These are phyloP conservation scores for Drosophila barbarae DNA, from an alignment of 2,888 invertebrate genomes.

Conservation along the genomic window DNA sequence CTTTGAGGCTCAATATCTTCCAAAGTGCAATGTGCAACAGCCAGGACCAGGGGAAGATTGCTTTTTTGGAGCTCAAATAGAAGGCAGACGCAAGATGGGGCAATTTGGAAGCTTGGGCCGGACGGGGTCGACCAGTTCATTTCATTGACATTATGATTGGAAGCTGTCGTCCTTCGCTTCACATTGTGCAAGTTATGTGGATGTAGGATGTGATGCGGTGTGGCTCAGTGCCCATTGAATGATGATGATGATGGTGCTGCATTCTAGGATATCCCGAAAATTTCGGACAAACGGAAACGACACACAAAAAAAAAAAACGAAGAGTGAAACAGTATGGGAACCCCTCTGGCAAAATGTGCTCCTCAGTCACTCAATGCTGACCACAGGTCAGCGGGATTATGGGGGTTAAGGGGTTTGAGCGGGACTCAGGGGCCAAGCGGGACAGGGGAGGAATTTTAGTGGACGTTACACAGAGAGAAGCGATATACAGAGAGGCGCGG, in stretches of 20 bases:
- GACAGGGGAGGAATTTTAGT: not conserved
- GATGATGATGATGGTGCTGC: slow-evolving; percentile 12
- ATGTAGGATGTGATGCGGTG: slow-evolving; percentile 5
- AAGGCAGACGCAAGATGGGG: not conserved
- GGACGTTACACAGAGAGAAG: slow-evolving; percentile 19
- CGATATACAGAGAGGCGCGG: slow-evolving; percentile 18
- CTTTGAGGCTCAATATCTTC: not conserved
- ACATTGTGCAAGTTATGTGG: slow-evolving; percentile 34
- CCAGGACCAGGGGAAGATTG: slow-evolving; percentile 1
- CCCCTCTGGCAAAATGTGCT: slow-evolving; percentile 13
- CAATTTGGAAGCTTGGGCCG: not conserved
- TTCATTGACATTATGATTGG: slow-evolving; percentile 67
- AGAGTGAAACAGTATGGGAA: not conserved
- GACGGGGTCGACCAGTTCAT: slow-evolving; percentile 24
- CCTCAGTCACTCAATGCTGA: slow-evolving; percentile 34
- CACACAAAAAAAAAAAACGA: slow-evolving; percentile 12
- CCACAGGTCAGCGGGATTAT: slow-evolving; percentile 36
- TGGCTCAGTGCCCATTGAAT: slow-evolving; percentile 22
- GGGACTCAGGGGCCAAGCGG: not conserved
- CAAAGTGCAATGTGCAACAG: slow-evolving; percentile 10
- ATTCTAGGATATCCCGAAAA: slow-evolving; percentile 44
- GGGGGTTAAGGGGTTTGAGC: slow-evolving; percentile 9
- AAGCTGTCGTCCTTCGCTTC: slow-evolving; percentile 41
- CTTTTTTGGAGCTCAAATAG: slow-evolving; percentile 23
- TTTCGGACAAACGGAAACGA: slow-evolving; percentile 52